Conservation (phyloP, 30 jellyfish, hydroid and myxozoan species). For the Rhopilema esculentum region DNA sequence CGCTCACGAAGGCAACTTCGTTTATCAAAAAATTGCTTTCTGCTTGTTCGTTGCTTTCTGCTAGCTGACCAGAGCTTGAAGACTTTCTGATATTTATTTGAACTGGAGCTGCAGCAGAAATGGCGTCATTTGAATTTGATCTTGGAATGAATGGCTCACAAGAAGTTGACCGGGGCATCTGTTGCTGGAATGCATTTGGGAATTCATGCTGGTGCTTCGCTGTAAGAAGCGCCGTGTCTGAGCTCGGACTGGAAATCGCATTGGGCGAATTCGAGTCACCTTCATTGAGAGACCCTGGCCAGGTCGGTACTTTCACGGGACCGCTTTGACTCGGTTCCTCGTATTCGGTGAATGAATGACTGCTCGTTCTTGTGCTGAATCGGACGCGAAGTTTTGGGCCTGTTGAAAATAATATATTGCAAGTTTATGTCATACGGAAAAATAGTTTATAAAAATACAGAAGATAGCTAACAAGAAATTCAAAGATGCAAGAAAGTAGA, state of each 20-base stretch:
- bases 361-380: constrained; percentile 56
- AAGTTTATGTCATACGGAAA: no score
- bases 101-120: constrained; percentile 17
- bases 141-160: constrained; percentile 44
- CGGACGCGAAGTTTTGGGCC: constrained; percentile 71
- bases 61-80: constrained; percentile 68
- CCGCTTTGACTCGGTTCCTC: constrained; percentile 6
- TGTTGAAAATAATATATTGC: background rate
- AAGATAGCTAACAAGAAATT: no score
- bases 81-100: constrained; percentile 4
- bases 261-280: constrained; percentile 31
- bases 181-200: background rate
- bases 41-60: constrained; percentile 42
- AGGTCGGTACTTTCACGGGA: constrained; percentile 75
- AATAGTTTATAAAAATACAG: no score
- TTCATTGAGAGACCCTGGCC: constrained; percentile 71
- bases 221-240: constrained; percentile 61
- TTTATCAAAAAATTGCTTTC: constrained; percentile 57
- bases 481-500: no score
- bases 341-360: constrained; percentile 44
- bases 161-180: constrained; percentile 29
- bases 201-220: constrained; percentile 1
- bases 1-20: constrained; percentile 69
- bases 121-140: constrained; percentile 60
- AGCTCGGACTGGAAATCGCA: constrained; percentile 56